A percentile compares a stretch with the other conserved stretches of the same genome.
These are phyloP conservation scores for Xestia c-nigrum DNA, from an alignment of 2,888 invertebrate genomes.

Conservation along the genomic window DNA sequence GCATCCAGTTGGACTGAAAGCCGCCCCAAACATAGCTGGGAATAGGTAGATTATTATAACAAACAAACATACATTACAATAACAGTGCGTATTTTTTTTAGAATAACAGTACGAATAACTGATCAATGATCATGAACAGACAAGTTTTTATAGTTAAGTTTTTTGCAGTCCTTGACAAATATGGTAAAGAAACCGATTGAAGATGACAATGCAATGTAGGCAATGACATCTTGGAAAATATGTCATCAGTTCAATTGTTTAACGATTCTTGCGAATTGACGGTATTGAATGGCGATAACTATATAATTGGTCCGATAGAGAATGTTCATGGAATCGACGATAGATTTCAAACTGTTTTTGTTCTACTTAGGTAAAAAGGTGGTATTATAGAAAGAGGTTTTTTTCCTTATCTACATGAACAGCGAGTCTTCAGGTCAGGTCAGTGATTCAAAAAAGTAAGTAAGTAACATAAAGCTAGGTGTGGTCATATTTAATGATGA, in stretches of 20 bases:
- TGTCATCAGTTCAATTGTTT: constrained; percentile 47
- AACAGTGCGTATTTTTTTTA: neutral
- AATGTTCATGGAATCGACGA: constrained; percentile 29
- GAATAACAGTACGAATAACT: neutral
- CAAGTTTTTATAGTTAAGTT: constrained; percentile 13
- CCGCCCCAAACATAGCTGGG: neutral
- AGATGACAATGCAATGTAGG: constrained; percentile 35
- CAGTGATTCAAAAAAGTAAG: neutral
- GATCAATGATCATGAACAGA: constrained; percentile 25
- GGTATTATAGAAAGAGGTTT: neutral
- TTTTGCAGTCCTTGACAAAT: constrained; percentile 30
- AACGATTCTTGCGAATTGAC: constrained; percentile 41
- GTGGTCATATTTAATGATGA: neutral
- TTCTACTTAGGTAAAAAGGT: neutral
- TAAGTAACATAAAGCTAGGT: neutral
- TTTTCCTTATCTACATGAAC: neutral
- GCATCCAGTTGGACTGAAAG: neutral
- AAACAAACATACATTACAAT: constrained; percentile 16
- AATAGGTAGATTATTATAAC: neutral
- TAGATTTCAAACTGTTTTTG: constrained; percentile 24
- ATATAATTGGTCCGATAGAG: constrained; percentile 30
- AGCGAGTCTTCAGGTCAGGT: neutral
- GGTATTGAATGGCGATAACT: constrained; percentile 43
- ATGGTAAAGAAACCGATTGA: constrained; percentile 44
- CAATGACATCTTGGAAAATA: constrained; percentile 43